Evolutionary conservation across 1,140 invertebrate species (phyloP).

Genomic region (Macrobrachium rosenbergii): DNA sequence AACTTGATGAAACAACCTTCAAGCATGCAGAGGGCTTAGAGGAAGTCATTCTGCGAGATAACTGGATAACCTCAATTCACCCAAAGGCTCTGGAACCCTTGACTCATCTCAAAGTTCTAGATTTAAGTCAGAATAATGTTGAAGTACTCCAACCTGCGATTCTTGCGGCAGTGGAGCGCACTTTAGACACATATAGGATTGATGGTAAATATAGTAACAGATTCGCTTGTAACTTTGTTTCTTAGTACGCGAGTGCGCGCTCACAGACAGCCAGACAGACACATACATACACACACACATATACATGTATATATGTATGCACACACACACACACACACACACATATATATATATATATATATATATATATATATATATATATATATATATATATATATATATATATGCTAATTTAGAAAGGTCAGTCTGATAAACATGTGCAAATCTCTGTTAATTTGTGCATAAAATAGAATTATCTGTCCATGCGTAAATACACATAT

Average conservation of each 20-base stretch:
- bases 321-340: neutral
- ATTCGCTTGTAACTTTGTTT: neutral
- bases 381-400: slow-evolving; percentile 28
- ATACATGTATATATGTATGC: neutral
- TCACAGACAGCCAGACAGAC: too few relatives aligned
- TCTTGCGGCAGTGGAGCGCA: slow-evolving; percentile 50
- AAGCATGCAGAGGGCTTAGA: slow-evolving; percentile 71
- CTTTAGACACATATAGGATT: slow-evolving; percentile 40
- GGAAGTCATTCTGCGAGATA: slow-evolving; percentile 57
- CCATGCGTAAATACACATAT: too few relatives aligned
- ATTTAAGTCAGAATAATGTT: slow-evolving; percentile 86
- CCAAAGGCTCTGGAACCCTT: slow-evolving; percentile 48
- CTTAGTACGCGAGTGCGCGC: too few relatives aligned
- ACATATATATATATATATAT: neutral
- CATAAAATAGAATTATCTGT: neutral
- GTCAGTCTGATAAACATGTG: too few relatives aligned
- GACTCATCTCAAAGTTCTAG: slow-evolving; percentile 74
- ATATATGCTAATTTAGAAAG: neutral
- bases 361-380: slow-evolving; percentile 28
- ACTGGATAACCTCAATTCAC: slow-evolving; percentile 48
- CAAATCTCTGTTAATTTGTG: too few relatives aligned
- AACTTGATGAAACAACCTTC: slow-evolving; percentile 82
- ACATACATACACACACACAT: neutral
- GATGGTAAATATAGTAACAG: slow-evolving; percentile 31
- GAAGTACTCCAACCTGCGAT: slow-evolving; percentile 69